These are phyloP conservation scores for Octopus bimaculoides DNA, from an alignment of 1,140 invertebrate genomes.

Conservation along the genomic window DNA sequence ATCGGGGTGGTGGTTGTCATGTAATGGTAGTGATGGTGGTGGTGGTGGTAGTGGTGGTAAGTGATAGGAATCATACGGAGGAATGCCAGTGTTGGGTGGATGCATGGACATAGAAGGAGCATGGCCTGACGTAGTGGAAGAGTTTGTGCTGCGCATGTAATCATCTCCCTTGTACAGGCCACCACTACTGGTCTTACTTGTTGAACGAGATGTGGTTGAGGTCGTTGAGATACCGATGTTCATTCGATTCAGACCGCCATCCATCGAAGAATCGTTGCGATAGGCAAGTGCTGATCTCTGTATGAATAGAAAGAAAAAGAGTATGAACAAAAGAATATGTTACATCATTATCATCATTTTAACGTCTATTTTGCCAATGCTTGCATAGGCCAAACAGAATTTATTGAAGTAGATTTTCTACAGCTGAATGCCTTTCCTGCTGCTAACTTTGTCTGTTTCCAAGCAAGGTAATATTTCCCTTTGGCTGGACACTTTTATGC, in stretches of 20 bases:
- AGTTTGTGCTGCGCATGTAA: slow-evolving; percentile 47
- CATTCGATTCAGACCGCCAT: slow-evolving; percentile 63
- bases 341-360: too few species aligned
- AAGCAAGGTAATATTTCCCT: too few species aligned
- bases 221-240: slow-evolving; percentile 94
- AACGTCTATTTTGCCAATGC: too few species aligned
- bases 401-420: too few species aligned
- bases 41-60: slow-evolving; percentile 19
- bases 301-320: background rate
- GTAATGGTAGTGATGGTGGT: slow-evolving; percentile 25
- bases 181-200: slow-evolving; percentile 84
- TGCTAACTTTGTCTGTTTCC: too few species aligned
- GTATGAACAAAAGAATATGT: background rate
- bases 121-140: slow-evolving; percentile 47
- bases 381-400: too few species aligned
- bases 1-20: slow-evolving; percentile 27
- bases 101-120: slow-evolving; percentile 31
- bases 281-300: slow-evolving; percentile 77
- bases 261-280: slow-evolving; percentile 61
- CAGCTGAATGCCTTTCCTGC: too few species aligned
- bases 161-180: slow-evolving; percentile 70
- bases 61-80: slow-evolving; percentile 40
- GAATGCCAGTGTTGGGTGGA: slow-evolving; percentile 34
- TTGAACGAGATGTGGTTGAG: slow-evolving; percentile 89
- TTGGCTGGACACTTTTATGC: too few species aligned